These are phyloP conservation scores for Acyrthosiphon pisum DNA, from an alignment of 1,140 invertebrate genomes.

Conservation along the genomic window DNA sequence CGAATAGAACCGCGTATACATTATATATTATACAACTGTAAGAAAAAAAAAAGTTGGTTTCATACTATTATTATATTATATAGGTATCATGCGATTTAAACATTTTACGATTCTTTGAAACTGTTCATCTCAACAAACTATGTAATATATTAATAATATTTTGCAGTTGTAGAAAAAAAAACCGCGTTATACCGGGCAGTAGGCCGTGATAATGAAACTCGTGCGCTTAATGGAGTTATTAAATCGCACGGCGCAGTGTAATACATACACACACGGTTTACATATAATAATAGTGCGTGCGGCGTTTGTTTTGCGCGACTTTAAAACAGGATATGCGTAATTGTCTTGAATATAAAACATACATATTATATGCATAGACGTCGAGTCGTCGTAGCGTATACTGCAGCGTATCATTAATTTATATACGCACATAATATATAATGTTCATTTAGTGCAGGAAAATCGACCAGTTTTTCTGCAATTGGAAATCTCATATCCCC, in stretches of 20 bases:
- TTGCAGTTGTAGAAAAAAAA: not conserved
- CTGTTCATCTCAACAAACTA: not conserved
- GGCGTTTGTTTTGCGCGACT: not conserved
- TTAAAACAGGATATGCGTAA: constrained; percentile 35
- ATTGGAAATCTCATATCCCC: not conserved
- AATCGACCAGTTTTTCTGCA: not conserved
- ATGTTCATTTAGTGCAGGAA: not conserved
- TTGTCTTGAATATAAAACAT: constrained; percentile 5
- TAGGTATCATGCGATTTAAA: not conserved
- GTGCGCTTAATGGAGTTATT: constrained; percentile 1
- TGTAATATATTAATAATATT: not conserved
- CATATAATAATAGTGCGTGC: not conserved
- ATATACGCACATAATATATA: not conserved
- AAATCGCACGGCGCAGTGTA: not conserved
- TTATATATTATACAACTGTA: too few relatives aligned
- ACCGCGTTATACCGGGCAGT: not conserved
- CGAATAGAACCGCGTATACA: not conserved
- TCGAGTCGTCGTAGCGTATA: not conserved
- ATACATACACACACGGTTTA: not conserved
- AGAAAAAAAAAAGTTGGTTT: too few relatives aligned
- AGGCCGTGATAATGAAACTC: not conserved
- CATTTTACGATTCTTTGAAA: not conserved
- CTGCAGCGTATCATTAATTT: not conserved
- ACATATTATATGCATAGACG: not conserved
- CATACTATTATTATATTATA: too few relatives aligned